Evolutionary conservation across 1,140 invertebrate genomes (phyloP), one percentile per base, ranked within the genome.

Genomic region (Pseudachorutes palmiensis): DNA sequence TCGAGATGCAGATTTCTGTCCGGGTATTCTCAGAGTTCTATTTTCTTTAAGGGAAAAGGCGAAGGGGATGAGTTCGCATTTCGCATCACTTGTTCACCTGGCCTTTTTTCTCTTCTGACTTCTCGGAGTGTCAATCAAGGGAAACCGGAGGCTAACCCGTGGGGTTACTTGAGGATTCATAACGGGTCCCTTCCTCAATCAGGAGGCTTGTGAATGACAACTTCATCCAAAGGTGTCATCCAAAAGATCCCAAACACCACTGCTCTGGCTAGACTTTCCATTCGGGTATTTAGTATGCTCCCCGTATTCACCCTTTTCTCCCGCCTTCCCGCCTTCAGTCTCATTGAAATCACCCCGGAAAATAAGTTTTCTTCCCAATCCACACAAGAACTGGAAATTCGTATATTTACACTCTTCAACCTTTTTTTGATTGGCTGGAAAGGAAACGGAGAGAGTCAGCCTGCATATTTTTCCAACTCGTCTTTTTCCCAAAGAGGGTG

Each of bases 291-390:
- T 29, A 58, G n/a, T 58, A 29, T 58, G 55, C 55, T 29, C 28
- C 28, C 55, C n/a, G 12, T 22, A 12, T 22, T 22, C 55, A 12
- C 55, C 24, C 28, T 12, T 29, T 58, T 22, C 55, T 29, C n/a
- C 12, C n/a, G 22, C 5, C 55, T 30, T 65, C 30, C 28, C 64
- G 64, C 64, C 30, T 62, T 57, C 65, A 59, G 71, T 73, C 72
- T 75, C 74, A 75, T 71, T 69, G 71, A 75, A 75, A 75, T 75
- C 74, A 75, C 68, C n/a, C n/a, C n/a, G n/a, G n/a, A n/a, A n/a
- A n/a, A n/a, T n/a, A n/a, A n/a, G n/a, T 58, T 24, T 58, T 14
- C 14, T 58, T 58, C 58, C 57, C 65, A 74, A 70, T 74, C 63
- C 72, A 72, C 72, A 72, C 71, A 72, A 72, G 72, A 66, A 58